Base-by-base conservation (phyloP, 2,888 invertebrate species). In the Oscheius myriophilus region DNA sequence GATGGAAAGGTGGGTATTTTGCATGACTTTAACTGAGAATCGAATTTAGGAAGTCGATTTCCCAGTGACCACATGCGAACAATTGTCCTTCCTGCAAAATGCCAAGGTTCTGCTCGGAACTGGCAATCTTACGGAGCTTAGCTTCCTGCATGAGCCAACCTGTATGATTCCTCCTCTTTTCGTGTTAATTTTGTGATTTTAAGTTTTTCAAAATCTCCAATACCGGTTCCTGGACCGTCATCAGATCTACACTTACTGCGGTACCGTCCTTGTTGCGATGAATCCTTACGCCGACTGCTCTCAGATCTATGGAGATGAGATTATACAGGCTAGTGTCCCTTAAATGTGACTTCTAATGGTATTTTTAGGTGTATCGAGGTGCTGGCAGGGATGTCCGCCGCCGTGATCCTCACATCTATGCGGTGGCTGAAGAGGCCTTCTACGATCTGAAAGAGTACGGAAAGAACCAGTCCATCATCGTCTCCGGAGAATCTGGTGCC, bases 231-330 rank as follows among this genome's bases (percentile, higher is more conserved):
- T 92, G 86, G 93, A 95, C 83, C 91, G 94, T 70, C 93, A 92
- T 88, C 92, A 92, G 81, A 97, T 98, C 86, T 98, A 98, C 88
- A 98, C 98, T 0, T 98, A 97, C 87, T 98, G 97, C 87, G 97
- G 91, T 16, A 98, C 98, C 85, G 96, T 98, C 0, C 90, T 98
- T 73, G 97, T 98, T 49, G 97, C 97, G 49, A 95, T 98, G 86
- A 98, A 98, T 88, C 98, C 98, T 0, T 98, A 98, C 89, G 92
- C 93, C 86, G 94, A 87, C 59, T 84, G 82, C 42, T 70, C 79
- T 0, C 83, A 83, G 58, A 68, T 98, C 70, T 98, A 98, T 87
- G 94, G 94, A 89, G 91, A 91, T 86, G 96, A 96, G 87, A 95
- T 95, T 51, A 95, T 98, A 82, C 92, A 93, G 90, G 93, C 95